These are phyloP conservation scores for Macaria notata DNA, from an alignment of 2,888 invertebrate species.

Conservation along the genomic window DNA sequence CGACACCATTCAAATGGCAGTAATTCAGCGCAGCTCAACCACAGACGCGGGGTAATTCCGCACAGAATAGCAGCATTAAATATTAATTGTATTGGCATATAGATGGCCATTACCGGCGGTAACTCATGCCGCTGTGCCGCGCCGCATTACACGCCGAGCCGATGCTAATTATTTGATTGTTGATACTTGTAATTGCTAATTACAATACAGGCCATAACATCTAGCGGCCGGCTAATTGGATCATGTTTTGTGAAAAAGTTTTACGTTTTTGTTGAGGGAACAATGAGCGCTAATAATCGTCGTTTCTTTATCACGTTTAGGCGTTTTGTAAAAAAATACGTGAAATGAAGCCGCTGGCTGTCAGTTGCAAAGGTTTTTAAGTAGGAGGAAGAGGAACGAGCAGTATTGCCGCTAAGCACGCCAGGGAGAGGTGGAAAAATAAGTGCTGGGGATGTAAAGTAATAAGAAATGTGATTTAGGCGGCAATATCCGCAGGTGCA, in stretches of 20 bases:
- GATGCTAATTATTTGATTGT: slow-evolving; percentile 59
- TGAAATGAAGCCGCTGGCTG: slow-evolving; percentile 24
- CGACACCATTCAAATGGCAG: slow-evolving; percentile 63
- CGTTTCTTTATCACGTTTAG: slow-evolving; percentile 9
- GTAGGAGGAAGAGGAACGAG: slow-evolving; percentile 11
- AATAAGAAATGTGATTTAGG: slow-evolving; percentile 76
- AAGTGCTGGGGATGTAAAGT: slow-evolving; percentile 54
- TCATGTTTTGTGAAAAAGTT: slow-evolving; percentile 9
- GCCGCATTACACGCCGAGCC: slow-evolving; percentile 47
- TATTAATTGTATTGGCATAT: slow-evolving; percentile 77
- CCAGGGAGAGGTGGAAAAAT: slow-evolving; percentile 41
- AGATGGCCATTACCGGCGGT: slow-evolving; percentile 66
- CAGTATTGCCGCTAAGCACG: slow-evolving; percentile 26
- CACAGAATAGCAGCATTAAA: slow-evolving; percentile 73
- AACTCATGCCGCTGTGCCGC: slow-evolving; percentile 57
- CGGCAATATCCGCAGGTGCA: slow-evolving; percentile 75
- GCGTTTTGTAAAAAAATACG: slow-evolving; percentile 11
- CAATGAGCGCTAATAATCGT: slow-evolving; percentile 21
- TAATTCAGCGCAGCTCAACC: slow-evolving; percentile 71
- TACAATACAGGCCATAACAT: neutral
- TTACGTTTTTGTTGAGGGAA: slow-evolving; percentile 22
- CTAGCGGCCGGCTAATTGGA: slow-evolving; percentile 10
- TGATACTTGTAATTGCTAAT: slow-evolving; percentile 31
- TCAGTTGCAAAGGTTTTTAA: slow-evolving; percentile 28
- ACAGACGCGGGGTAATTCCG: slow-evolving; percentile 70